Conservation (phyloP, 37 sponge, comb jelly and placozoan genomes). For the Eunapius fragilis region DNA sequence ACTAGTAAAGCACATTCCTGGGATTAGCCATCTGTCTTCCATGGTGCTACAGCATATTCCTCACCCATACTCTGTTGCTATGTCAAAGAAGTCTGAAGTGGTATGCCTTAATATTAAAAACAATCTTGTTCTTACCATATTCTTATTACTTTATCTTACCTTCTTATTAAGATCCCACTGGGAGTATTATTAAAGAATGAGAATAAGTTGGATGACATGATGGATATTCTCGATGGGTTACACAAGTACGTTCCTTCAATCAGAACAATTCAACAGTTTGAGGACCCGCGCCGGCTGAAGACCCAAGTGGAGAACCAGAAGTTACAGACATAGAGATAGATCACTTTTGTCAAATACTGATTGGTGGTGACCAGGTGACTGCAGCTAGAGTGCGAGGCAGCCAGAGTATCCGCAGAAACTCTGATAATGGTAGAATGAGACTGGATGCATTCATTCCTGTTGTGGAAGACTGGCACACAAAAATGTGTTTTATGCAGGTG, state of each 20-base stretch:
- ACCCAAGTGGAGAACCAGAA: background rate
- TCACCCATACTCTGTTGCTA: background rate
- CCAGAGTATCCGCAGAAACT: constrained; percentile 1
- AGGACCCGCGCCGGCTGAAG: too few relatives aligned
- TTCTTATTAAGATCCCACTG: constrained; percentile 13
- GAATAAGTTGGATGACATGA: too few relatives aligned
- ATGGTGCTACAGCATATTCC: background rate
- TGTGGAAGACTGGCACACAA: constrained; percentile 3
- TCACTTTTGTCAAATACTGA: background rate
- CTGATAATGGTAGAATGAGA: background rate
- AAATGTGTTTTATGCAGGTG: background rate
- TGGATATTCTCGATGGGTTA: background rate
- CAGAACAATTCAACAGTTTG: background rate
- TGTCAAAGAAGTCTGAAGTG: constrained; percentile 1
- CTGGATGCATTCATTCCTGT: background rate
- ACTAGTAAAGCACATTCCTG: background rate
- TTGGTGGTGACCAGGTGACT: constrained; percentile 9
- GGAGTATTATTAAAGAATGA: constrained; percentile 12
- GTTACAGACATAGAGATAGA: background rate
- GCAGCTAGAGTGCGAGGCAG: constrained; percentile 3
- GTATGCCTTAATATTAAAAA: background rate
- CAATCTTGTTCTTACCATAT: too few relatives aligned
- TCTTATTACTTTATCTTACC: too few relatives aligned
- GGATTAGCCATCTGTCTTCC: background rate
- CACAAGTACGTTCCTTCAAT: constrained; percentile 11